Conservation (phyloP, 2,888 invertebrate species). For the Teinopalpus imperialis region DNA sequence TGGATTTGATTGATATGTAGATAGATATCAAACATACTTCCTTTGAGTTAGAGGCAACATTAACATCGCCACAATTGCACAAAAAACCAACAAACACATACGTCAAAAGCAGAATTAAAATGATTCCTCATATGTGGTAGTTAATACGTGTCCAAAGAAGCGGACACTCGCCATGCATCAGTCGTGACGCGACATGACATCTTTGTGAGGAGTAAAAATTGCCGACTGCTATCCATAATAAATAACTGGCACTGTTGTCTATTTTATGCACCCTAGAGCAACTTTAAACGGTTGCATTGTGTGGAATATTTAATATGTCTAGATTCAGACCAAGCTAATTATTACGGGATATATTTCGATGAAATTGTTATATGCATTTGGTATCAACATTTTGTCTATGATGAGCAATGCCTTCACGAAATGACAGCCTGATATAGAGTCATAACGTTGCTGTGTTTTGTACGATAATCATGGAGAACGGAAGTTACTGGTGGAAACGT, state of each 20-base stretch:
- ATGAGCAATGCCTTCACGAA: too few relatives aligned
- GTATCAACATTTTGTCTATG: too few relatives aligned
- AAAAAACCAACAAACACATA: constrained; percentile 36
- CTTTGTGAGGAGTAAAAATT: constrained; percentile 58
- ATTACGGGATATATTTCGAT: too few relatives aligned
- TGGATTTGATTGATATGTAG: too few relatives aligned
- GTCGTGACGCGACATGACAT: constrained; percentile 46
- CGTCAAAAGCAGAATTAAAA: constrained; percentile 45
- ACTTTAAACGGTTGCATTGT: constrained; percentile 29
- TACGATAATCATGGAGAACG: too few relatives aligned
- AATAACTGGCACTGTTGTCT: constrained; percentile 31
- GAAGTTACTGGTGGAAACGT: too few relatives aligned
- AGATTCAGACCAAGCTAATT: not conserved
- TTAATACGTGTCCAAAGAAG: constrained; percentile 60
- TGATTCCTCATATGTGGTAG: constrained; percentile 52
- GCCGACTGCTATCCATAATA: constrained; percentile 38
- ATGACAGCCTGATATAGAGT: too few relatives aligned
- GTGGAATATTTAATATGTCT: constrained; percentile 20
- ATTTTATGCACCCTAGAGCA: constrained; percentile 36
- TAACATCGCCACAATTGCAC: constrained; percentile 21
- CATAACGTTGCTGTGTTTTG: too few relatives aligned
- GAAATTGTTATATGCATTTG: too few relatives aligned
- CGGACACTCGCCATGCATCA: constrained; percentile 67
- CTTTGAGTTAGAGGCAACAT: constrained; percentile 19
- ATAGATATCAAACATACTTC: constrained; percentile 2